These are phyloP conservation scores for Andrena hattorfiana DNA, from an alignment of 2,888 invertebrate genomes.

Conservation along the genomic window DNA sequence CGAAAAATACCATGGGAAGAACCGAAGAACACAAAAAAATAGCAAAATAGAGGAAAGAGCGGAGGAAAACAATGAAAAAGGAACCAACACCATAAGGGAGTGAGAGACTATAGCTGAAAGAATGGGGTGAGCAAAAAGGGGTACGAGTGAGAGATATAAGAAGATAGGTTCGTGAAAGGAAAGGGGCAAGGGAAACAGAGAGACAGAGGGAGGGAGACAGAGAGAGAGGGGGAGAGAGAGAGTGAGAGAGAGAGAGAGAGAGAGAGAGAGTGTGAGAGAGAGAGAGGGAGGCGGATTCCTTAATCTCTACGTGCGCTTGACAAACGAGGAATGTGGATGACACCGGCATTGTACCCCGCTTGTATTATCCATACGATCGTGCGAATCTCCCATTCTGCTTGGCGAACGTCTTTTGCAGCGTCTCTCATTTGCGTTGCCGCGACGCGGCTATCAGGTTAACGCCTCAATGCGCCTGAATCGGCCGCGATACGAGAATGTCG, in stretches of 20 bases:
- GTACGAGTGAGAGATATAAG: neutral
- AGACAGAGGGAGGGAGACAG: neutral
- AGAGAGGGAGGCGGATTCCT: slow-evolving; percentile 51
- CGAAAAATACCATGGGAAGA: slow-evolving; percentile 1
- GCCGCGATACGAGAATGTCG: slow-evolving; percentile 7
- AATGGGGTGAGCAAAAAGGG: neutral
- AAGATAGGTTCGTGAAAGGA: neutral
- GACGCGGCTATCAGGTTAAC: slow-evolving; percentile 68
- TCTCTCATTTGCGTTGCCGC: slow-evolving; percentile 67
- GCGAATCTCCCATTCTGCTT: slow-evolving; percentile 65
- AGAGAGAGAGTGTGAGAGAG: neutral
- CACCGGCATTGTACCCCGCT: slow-evolving; percentile 62
- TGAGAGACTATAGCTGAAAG: neutral
- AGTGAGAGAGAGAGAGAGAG: neutral
- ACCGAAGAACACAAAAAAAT: slow-evolving; percentile 20
- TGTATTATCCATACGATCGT: slow-evolving; percentile 69
- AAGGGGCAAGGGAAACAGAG: neutral
- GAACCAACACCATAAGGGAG: neutral
- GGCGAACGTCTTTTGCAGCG: slow-evolving; percentile 60
- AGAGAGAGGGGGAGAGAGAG: neutral
- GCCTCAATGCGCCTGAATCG: slow-evolving; percentile 58
- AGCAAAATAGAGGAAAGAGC: neutral
- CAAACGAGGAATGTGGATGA: slow-evolving; percentile 74
- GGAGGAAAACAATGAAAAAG: neutral
- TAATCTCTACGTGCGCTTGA: slow-evolving; percentile 74